Evolutionary conservation across 2,888 invertebrate species (phyloP), one percentile per base, ranked within the genome.

Genomic region (Thymelicus lineola): DNA sequence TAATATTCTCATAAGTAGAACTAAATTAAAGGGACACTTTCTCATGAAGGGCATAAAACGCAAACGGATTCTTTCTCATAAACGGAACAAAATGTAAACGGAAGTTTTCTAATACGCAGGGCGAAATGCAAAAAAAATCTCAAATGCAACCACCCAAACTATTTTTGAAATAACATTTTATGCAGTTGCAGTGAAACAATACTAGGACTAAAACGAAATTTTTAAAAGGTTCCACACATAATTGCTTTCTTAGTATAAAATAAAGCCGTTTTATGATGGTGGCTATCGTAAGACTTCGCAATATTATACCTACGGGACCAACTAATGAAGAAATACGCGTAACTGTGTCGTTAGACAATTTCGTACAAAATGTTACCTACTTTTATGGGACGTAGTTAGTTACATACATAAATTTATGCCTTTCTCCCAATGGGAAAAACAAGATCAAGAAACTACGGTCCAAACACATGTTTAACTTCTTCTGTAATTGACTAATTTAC

Each of bases 311-410:
- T 62, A 36, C n/a, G 53, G 57, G 62, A 62, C 46, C 28, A 35
- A 46, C 45, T 68, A 68, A 68, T 62, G 68, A 62, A 68, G 57
- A 55, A 67, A 67, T 45, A 67, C 45, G 28, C n/a, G n/a, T 35
- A 14, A 59, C 53, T 53, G 38, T 64, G 64, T 53, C 53, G 17
- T 53, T 53, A 28, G 5, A 55, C 7, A 14, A 55, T 28, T 55
- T 20, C 28, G 15, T 50, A 50, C 17, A 50, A 15, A 50, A 50
- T 50, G 42, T 42, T 10, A 58, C 58, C 38, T 7, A 35, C 58
- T 58, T 58, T 50, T 50, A 50, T 50, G 17, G 48, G 9, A 50
- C 12, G 7, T 50, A 17, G 15, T 50, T 50, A 17, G 17, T 50
- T 17, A 50, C 48, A 50, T 50, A 50, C 15, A 50, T 50, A 50